phyloP scores from a whole-genome alignment of 2,113 vertebrate species.

The Sprattus sprattus region DNA sequence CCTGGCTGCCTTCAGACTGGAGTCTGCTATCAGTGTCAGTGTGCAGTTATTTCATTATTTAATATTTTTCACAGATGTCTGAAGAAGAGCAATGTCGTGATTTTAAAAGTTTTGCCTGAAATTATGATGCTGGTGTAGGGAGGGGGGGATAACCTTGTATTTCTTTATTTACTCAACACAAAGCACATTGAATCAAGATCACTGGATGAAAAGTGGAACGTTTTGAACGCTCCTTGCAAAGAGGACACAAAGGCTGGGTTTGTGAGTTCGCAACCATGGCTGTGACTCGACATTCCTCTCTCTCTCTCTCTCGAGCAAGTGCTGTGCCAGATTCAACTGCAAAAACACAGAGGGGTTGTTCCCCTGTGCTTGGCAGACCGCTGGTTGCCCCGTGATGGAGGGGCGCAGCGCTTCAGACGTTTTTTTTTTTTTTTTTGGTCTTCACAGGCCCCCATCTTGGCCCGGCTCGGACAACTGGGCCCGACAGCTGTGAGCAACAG shows the following conservation, averaged over 20 bases:
- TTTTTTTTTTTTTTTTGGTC: background rate
- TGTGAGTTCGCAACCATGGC: conserved; percentile 3
- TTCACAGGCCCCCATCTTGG: background rate
- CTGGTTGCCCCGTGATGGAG: background rate
- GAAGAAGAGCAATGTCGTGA: background rate
- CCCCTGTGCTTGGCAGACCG: background rate
- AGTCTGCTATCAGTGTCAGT: background rate
- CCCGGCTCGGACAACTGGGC: conserved; percentile 6
- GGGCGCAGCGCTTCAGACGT: background rate
- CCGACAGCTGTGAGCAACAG: conserved; percentile 5
- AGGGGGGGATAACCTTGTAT: background rate
- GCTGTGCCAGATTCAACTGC: background rate
- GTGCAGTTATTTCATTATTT: conserved; percentile 3
- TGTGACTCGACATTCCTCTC: conserved; percentile 11
- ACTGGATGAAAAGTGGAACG: conserved; percentile 10
- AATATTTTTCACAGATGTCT: background rate
- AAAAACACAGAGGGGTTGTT: conserved; percentile 8
- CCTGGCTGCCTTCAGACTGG: background rate
- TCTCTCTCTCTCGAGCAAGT: conserved; percentile 1
- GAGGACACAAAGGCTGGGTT: conserved; percentile 3
- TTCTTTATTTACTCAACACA: conserved; percentile 8
- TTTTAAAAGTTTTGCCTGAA: background rate
- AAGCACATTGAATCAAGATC: conserved; percentile 16
- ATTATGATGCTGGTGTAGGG: background rate
- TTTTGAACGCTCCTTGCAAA: background rate